phyloP scores from a whole-genome alignment of 2,113 vertebrate species.

The Hemiscyllium ocellatum region DNA sequence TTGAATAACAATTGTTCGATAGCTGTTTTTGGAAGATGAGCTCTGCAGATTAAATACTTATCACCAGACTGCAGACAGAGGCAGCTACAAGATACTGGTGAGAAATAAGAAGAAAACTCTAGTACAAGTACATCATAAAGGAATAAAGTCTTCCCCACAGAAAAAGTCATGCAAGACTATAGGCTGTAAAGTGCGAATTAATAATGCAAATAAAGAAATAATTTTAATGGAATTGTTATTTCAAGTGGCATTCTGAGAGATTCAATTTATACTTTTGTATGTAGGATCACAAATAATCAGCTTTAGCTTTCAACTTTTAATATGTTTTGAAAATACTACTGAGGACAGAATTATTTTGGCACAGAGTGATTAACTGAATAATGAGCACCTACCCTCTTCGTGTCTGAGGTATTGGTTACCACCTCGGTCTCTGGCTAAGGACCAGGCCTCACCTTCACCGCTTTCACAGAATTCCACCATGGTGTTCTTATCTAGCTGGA shows the following conservation, averaged over 20 bases:
- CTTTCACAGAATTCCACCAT: conserved; percentile 99
- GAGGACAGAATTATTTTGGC: not conserved
- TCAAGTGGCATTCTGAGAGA: not conserved
- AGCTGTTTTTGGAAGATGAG: not conserved
- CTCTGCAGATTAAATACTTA: not conserved
- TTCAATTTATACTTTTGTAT: not conserved
- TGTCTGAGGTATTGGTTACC: conserved; percentile 95
- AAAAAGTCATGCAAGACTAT: not conserved
- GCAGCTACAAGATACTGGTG: not conserved
- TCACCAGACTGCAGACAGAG: not conserved
- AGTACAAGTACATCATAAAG: not conserved
- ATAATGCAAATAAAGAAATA: not conserved
- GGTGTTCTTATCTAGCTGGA: conserved; percentile 98
- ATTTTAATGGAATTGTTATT: not conserved
- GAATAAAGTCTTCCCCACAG: not conserved
- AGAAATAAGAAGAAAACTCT: not conserved
- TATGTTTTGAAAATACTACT: not conserved
- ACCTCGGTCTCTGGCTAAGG: conserved; percentile 88
- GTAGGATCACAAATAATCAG: not conserved
- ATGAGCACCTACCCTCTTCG: conserved; percentile 76
- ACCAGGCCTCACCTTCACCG: conserved; percentile 97
- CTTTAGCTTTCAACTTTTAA: not conserved
- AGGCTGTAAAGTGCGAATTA: not conserved
- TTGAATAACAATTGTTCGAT: too few species aligned
- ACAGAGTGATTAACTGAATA: not conserved